These are phyloP conservation scores for Pocillopora meandrina DNA, from an alignment of 92 coral and sea anemone species.

Conservation along the genomic window DNA sequence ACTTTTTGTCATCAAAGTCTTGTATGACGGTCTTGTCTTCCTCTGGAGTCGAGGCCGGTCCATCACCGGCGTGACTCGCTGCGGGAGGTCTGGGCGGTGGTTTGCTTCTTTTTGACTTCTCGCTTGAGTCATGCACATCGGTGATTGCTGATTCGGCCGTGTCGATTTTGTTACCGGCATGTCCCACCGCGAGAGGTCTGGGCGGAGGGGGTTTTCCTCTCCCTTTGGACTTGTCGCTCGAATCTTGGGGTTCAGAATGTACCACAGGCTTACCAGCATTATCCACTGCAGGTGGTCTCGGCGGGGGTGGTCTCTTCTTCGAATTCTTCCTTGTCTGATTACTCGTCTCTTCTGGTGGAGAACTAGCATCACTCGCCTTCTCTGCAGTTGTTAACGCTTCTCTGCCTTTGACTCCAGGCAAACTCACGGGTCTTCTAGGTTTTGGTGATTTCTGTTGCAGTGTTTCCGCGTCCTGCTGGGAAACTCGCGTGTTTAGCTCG, in stretches of 20 bases:
- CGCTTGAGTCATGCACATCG: background rate
- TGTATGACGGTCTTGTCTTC: background rate
- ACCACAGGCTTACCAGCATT: background rate
- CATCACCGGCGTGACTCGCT: background rate
- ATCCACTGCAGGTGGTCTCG: slow-evolving; percentile 38
- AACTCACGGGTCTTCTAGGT: slow-evolving; percentile 19
- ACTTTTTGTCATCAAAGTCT: background rate
- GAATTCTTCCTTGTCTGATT: slow-evolving; percentile 18
- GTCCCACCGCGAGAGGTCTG: slow-evolving; percentile 7
- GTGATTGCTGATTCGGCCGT: background rate
- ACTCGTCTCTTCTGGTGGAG: background rate
- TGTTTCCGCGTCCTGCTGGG: slow-evolving; percentile 15
- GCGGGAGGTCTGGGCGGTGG: slow-evolving; percentile 30
- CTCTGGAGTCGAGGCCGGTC: background rate
- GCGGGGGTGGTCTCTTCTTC: slow-evolving; percentile 13
- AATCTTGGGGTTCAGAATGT: background rate
- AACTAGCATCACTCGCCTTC: background rate
- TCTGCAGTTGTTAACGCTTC: background rate
- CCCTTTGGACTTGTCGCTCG: slow-evolving; percentile 12
- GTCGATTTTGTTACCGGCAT: background rate
- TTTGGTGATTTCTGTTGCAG: background rate
- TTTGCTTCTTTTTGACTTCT: slow-evolving; percentile 9
- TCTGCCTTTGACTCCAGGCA: slow-evolving; percentile 2
- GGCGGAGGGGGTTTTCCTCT: slow-evolving; percentile 25
- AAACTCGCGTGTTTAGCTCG: background rate